Evolutionary conservation across 2,113 vertebrate species (phyloP).

Genomic region (Ailuropoda melanoleuca): DNA sequence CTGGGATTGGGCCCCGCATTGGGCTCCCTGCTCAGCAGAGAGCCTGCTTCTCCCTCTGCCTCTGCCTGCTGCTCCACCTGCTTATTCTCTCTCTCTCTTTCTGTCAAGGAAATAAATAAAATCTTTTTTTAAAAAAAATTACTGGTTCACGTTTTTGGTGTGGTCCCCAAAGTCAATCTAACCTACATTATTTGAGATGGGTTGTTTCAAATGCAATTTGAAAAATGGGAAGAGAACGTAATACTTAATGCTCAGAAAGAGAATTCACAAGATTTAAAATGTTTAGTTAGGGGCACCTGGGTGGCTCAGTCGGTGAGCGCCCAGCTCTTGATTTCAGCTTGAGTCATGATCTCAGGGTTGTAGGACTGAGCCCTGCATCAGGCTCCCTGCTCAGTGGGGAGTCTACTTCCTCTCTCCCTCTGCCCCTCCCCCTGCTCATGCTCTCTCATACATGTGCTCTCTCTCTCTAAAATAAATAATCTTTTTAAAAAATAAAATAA

Average conservation of each 20-base stretch:
- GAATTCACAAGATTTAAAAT: conserved; percentile 9
- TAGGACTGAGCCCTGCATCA: not conserved
- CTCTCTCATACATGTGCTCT: not conserved
- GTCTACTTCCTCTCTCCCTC: not conserved
- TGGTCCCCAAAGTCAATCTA: conserved; percentile 48
- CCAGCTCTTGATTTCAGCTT: not conserved
- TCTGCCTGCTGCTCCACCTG: no score
- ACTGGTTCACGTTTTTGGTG: conserved; percentile 34
- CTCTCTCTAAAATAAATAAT: not conserved
- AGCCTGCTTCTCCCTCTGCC: no score
- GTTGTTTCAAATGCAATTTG: conserved; percentile 41
- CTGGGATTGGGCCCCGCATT: no score
- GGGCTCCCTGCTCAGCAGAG: no score
- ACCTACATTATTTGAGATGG: conserved; percentile 44
- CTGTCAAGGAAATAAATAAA: no score
- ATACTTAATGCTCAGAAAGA: not conserved
- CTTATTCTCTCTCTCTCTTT: no score
- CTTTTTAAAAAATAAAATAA: not conserved
- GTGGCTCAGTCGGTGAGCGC: not conserved
- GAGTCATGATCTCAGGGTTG: not conserved
- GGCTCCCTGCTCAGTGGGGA: not conserved
- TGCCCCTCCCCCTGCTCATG: not conserved
- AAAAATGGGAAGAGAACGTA: not conserved
- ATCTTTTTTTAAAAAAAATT: not conserved
- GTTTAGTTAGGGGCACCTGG: not conserved